Percentiles rank a stretch among this genome's conserved stretches.
phyloP scores from a whole-genome alignment of 2,888 invertebrate genomes.

The Acanthosepion lycidas region DNA sequence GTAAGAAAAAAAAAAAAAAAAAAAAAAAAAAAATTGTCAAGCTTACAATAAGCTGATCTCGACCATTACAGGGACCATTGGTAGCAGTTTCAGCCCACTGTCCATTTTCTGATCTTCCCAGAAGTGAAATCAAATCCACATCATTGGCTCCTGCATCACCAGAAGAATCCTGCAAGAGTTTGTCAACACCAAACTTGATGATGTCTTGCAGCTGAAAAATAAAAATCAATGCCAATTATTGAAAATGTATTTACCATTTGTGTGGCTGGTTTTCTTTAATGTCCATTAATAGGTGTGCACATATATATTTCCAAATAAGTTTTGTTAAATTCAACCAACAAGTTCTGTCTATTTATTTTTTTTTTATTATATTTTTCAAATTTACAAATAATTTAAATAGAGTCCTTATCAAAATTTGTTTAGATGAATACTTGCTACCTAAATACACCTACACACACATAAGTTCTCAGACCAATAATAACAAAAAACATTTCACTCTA shows the following conservation, averaged over 20 bases:
- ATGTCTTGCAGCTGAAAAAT: slow-evolving; percentile 70
- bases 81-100: slow-evolving; percentile 65
- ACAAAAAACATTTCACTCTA: too few relatives aligned
- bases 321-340: background rate
- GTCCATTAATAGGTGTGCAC: too few relatives aligned
- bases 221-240: background rate
- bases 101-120: slow-evolving; percentile 67
- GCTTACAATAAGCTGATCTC: background rate
- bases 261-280: too few relatives aligned
- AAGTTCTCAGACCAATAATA: too few relatives aligned
- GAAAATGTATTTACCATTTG: too few relatives aligned
- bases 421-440: too few relatives aligned
- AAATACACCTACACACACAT: too few relatives aligned
- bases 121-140: slow-evolving; percentile 67
- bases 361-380: too few relatives aligned
- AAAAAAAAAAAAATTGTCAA: too few relatives aligned
- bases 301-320: background rate
- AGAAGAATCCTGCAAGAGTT: slow-evolving; percentile 67
- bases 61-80: background rate
- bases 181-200: slow-evolving; percentile 73
- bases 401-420: too few relatives aligned
- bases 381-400: too few relatives aligned
- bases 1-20: background rate
- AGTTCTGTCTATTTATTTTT: background rate
- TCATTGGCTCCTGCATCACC: slow-evolving; percentile 55